These are phyloP conservation scores for Sarcoramphus papa DNA, from an alignment of 2,797 vertebrate genomes.

Conservation along the genomic window DNA sequence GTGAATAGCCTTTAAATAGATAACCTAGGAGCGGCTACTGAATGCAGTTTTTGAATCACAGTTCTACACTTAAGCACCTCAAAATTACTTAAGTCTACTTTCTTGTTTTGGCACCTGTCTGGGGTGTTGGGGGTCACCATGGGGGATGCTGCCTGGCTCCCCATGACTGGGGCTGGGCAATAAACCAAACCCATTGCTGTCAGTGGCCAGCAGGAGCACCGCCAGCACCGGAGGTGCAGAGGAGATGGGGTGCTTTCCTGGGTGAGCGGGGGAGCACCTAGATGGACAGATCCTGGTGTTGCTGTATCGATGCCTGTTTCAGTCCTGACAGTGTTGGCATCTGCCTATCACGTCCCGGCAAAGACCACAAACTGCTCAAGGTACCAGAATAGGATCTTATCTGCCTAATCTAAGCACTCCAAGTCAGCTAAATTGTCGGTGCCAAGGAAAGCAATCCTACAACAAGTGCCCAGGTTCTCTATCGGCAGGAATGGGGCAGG, in stretches of 20 bases:
- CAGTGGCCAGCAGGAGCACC: neutral
- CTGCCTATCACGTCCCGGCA: neutral
- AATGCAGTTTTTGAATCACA: neutral
- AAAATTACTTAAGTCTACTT: neutral
- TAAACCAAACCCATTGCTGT: neutral
- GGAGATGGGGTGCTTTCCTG: neutral
- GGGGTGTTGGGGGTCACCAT: rapidly evolving
- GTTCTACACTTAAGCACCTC: neutral
- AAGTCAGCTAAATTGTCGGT: neutral
- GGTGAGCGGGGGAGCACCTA: rapidly evolving
- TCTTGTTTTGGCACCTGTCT: neutral
- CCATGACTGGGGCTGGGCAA: neutral
- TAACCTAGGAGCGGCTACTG: neutral
- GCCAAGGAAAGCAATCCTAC: neutral
- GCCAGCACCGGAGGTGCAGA: neutral
- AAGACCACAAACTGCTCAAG: neutral
- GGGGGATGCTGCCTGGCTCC: neutral
- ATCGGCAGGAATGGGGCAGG: neutral
- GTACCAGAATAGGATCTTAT: neutral
- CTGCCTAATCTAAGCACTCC: neutral
- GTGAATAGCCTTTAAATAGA: neutral
- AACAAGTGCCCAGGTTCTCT: neutral
- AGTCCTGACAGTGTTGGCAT: rapidly evolving
- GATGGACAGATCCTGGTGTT: neutral
- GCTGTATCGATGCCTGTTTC: rapidly evolving